Evolutionary conservation across 2,113 vertebrate species (phyloP).

Genomic region (Macaca nemestrina): DNA sequence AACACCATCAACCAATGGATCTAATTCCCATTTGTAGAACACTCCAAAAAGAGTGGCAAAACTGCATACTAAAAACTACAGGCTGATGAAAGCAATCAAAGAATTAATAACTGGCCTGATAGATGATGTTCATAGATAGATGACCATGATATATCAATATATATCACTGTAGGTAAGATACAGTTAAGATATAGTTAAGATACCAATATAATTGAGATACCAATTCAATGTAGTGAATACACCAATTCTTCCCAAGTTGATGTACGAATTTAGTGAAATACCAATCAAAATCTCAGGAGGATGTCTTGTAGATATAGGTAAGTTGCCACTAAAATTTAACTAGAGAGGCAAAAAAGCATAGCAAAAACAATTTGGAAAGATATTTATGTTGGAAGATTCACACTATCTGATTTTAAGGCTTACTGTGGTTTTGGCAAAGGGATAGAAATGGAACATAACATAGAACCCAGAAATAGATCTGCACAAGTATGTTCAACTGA

Average conservation of each 20-base stretch:
- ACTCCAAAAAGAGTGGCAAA: neutral
- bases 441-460: neutral
- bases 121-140: neutral
- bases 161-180: no score
- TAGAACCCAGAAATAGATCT: neutral
- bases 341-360: neutral
- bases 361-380: neutral
- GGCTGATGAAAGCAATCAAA: neutral
- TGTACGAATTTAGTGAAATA: neutral
- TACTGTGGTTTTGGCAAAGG: neutral
- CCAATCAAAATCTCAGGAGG: neutral
- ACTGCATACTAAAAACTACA: neutral
- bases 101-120: neutral
- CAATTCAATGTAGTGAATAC: neutral
- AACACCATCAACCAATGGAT: neutral
- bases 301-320: neutral
- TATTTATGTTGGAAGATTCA: neutral
- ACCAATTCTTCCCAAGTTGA: neutral
- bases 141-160: neutral
- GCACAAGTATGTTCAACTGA: neutral
- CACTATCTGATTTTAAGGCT: neutral
- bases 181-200: neutral
- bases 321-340: neutral
- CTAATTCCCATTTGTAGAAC: neutral
- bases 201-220: neutral